Percentiles rank a stretch among this genome's conserved stretches.
Conservation (phyloP, 1,140 invertebrate species). For the Tenebrio molitor region DNA sequence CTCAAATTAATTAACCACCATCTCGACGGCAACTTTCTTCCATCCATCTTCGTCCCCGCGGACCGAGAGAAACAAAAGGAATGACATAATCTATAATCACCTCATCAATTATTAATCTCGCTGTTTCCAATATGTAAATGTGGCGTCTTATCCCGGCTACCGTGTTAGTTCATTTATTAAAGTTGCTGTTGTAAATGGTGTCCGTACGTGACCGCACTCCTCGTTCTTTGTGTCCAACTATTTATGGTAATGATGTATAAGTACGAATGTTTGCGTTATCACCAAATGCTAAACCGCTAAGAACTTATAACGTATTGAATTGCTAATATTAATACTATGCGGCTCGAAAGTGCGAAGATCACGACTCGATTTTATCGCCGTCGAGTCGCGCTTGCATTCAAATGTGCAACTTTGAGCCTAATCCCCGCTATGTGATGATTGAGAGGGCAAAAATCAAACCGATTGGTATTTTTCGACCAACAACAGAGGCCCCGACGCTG, state of each 20-base stretch:
- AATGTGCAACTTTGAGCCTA: conserved; percentile 11
- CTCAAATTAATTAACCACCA: conserved; percentile 14
- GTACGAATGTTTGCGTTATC: conserved; percentile 25
- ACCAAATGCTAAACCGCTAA: conserved; percentile 16
- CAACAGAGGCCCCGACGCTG: background rate
- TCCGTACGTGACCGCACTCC: conserved; percentile 6
- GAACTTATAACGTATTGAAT: conserved; percentile 30
- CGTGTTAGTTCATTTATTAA: conserved; percentile 30
- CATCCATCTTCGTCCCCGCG: conserved; percentile 15
- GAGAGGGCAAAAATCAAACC: no score
- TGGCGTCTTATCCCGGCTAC: conserved; percentile 12
- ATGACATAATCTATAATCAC: conserved; percentile 30
- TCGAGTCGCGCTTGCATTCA: conserved; percentile 6
- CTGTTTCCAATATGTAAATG: conserved; percentile 14
- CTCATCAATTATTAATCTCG: conserved; percentile 25
- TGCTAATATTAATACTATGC: conserved; percentile 28
- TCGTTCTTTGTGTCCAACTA: conserved; percentile 14
- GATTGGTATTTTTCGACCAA: no score
- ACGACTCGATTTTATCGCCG: conserved; percentile 24
- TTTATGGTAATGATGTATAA: conserved; percentile 23
- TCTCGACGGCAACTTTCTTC: background rate
- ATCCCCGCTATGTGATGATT: no score
- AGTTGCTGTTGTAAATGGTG: background rate
- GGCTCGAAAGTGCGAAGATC: conserved; percentile 29
- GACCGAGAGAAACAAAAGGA: conserved; percentile 25